Evolutionary conservation across 2,888 invertebrate species (phyloP), one percentile per base, ranked within the genome.

Genomic region (Diarsia dahlii): DNA sequence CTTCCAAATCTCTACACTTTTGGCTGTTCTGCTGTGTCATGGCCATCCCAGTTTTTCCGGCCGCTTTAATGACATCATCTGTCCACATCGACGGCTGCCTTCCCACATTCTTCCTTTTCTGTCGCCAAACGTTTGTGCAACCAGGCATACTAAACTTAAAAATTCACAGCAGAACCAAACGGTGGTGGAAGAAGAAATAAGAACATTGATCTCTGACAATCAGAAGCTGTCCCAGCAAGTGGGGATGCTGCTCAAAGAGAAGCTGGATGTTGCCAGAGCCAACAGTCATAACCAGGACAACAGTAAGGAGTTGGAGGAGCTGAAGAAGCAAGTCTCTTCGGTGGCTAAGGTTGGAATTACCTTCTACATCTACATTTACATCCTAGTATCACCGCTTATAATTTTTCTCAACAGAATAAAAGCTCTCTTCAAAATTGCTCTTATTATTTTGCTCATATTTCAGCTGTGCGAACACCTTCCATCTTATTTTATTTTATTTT

Each of bases 141-240:
- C 15, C 58, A 9, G 58, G 9, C 28, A 15, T 15, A 8, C 28
- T 28, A 58, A 69, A 13, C 28, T 45, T 58, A 15, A 18, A 58
- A 50, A 46, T 62, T 76, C 84, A 23, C 86, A 96, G 96, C 92
- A 95, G 92, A 96, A 96, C 78, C 96, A 96, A 88, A 85, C 91
- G 4, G 88, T 91, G 34, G 94, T 96, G 20, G 96, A 95, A 85
- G 93, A 94, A 73, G 96, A 96, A 87, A 95, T 96, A 73, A 91
- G 91, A 74, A 88, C 92, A 0, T 83, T 96, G n/a, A 96, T 96
- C 71, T 86, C 92, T 4, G 96, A 96, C 82, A 96, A 96, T 81
- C 95, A 95, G 78, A 94, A 94, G 63, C 86, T 96, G 18, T 96
- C 96, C 0, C 93, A 95, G n/a, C 95, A 96, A 88, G 95, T 96